phyloP scores from a whole-genome alignment of 1,140 invertebrate species.

The Plectrocnemia conspersa region DNA sequence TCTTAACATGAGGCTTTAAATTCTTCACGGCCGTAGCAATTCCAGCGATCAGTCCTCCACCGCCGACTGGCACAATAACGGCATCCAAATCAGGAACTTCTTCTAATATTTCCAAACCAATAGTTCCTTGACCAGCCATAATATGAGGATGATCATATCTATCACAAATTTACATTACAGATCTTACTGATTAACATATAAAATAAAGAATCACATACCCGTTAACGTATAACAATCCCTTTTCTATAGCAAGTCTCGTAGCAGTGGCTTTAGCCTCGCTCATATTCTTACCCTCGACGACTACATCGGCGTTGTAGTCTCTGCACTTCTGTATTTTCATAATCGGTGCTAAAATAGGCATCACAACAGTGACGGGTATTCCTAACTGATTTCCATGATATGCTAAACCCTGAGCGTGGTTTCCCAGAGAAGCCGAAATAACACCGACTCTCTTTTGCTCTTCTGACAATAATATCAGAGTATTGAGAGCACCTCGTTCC shows the following conservation, averaged over 20 bases:
- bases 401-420: conserved; percentile 81
- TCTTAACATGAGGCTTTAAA: conserved; percentile 70
- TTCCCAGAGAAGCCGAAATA: conserved; percentile 88
- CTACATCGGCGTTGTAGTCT: conserved; percentile 77
- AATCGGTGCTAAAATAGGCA: conserved; percentile 86
- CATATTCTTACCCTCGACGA: conserved; percentile 81
- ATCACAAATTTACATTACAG: conserved; percentile 25
- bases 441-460: conserved; percentile 73
- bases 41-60: conserved; percentile 84
- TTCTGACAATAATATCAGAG: conserved; percentile 67
- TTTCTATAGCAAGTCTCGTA: conserved; percentile 66
- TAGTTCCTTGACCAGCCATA: conserved; percentile 88
- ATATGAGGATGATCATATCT: conserved; percentile 92
- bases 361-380: conserved; percentile 87
- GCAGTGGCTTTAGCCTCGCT: conserved; percentile 78
- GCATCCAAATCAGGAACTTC: conserved; percentile 74
- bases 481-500: conserved; percentile 86
- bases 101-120: conserved; percentile 86
- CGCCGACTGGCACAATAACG: conserved; percentile 81
- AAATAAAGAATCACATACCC: conserved; percentile 63
- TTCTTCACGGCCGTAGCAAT: conserved; percentile 82
- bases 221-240: conserved; percentile 76
- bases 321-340: conserved; percentile 90
- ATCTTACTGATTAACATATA: too few species aligned
- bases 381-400: conserved; percentile 80